These are phyloP conservation scores for Tarsius wallacei DNA, from an alignment of 2,797 vertebrate genomes.

Conservation along the genomic window DNA sequence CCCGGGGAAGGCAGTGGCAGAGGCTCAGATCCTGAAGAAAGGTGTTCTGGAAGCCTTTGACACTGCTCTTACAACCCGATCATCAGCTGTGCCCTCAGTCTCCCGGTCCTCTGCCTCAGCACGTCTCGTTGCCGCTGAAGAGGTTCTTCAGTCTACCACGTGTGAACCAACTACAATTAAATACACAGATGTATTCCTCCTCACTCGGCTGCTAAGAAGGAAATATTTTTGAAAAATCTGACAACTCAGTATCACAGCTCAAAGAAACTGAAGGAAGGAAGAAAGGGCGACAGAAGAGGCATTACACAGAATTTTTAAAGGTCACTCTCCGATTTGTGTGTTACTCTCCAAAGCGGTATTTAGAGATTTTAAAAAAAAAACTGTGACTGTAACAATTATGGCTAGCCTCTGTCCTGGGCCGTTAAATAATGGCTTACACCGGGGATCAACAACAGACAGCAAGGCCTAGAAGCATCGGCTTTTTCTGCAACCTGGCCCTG, in stretches of 20 bases:
- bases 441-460: background rate
- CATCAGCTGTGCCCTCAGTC: background rate
- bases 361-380: slow-evolving; percentile 63
- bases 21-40: background rate
- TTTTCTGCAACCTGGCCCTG: slow-evolving; percentile 46
- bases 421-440: slow-evolving; percentile 72
- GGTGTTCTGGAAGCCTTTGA: background rate
- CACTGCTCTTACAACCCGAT: background rate
- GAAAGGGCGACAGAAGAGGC: slow-evolving; percentile 78
- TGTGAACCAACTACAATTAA: slow-evolving; percentile 80
- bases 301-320: slow-evolving; percentile 83
- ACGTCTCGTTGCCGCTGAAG: slow-evolving; percentile 53
- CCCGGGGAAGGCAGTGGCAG: background rate
- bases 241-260: slow-evolving; percentile 82
- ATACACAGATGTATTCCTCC: slow-evolving; percentile 83
- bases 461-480: background rate
- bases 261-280: slow-evolving; percentile 75
- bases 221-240: slow-evolving; percentile 85
- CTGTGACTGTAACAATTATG: slow-evolving; percentile 64
- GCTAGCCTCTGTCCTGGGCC: background rate
- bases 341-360: slow-evolving; percentile 77
- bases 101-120: background rate
- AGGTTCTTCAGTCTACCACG: slow-evolving; percentile 77
- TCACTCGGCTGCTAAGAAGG: slow-evolving; percentile 78
- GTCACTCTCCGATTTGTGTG: slow-evolving; percentile 78